These are phyloP conservation scores for human DNA, from an alignment of 2,113 vertebrate genomes.

Conservation along the genomic window DNA sequence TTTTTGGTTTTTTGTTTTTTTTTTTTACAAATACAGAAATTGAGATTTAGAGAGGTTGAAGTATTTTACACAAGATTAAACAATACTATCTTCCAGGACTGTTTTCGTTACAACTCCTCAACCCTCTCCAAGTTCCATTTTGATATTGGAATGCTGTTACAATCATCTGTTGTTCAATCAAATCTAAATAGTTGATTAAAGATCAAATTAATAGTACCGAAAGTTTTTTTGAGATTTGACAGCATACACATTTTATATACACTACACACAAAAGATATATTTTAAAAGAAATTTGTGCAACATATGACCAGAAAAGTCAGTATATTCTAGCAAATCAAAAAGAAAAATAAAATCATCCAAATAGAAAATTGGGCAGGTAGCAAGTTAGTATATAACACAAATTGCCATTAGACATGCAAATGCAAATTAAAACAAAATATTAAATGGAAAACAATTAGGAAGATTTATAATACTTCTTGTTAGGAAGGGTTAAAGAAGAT, in stretches of 20 bases:
- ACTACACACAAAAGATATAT: background rate
- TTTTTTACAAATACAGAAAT: background rate
- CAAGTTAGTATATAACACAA: background rate
- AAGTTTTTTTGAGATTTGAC: background rate
- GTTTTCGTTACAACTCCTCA: background rate
- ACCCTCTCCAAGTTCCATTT: background rate
- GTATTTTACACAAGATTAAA: background rate
- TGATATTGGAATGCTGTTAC: background rate
- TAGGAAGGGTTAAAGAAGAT: background rate
- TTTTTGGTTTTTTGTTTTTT: background rate
- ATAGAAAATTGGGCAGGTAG: background rate
- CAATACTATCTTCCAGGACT: background rate
- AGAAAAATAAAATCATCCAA: background rate
- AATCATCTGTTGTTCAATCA: background rate
- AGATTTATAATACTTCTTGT: background rate
- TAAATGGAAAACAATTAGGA: background rate
- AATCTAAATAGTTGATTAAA: constrained; percentile 1
- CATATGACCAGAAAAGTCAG: background rate
- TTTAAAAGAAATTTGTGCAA: constrained; percentile 23
- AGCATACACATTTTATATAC: background rate
- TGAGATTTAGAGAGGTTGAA: background rate
- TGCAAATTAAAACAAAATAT: constrained; percentile 33
- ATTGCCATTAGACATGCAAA: background rate
- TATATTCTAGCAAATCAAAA: background rate
- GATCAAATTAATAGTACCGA: background rate